These are phyloP conservation scores for Condylostylus longicornis DNA, from an alignment of 1,140 invertebrate species.

Conservation along the genomic window DNA sequence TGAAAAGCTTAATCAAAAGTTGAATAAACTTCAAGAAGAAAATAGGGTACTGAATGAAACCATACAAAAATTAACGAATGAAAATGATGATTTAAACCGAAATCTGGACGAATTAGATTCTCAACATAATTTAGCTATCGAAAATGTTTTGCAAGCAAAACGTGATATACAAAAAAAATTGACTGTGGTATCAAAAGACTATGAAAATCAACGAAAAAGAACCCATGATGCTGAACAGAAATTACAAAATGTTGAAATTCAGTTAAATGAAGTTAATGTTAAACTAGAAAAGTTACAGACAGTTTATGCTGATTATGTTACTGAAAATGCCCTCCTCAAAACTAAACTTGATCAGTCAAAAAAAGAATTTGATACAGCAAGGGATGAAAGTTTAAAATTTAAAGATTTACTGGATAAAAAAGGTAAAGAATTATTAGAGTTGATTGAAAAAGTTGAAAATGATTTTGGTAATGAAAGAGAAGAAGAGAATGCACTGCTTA, in stretches of 20 bases:
- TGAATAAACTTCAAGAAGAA: slow-evolving; percentile 10
- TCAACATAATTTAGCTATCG: slow-evolving; percentile 53
- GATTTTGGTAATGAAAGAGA: too few species aligned
- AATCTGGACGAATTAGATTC: slow-evolving; percentile 56
- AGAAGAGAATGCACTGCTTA: too few species aligned
- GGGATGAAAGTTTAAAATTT: too few species aligned
- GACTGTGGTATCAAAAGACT: slow-evolving; percentile 5
- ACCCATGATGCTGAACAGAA: slow-evolving; percentile 18
- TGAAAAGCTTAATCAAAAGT: slow-evolving; percentile 10
- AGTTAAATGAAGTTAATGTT: not conserved
- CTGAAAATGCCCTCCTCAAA: too few species aligned
- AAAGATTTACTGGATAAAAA: not conserved
- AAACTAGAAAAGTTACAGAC: too few species aligned
- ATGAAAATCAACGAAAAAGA: slow-evolving; percentile 12
- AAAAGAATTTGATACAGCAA: too few species aligned
- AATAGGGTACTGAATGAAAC: slow-evolving; percentile 32
- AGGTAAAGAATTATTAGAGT: slow-evolving; percentile 5
- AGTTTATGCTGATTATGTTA: too few species aligned
- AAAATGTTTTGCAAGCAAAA: slow-evolving; percentile 44
- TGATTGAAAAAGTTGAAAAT: slow-evolving; percentile 10
- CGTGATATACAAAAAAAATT: slow-evolving; percentile 44
- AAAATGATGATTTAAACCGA: slow-evolving; percentile 38
- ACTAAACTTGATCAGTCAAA: too few species aligned
- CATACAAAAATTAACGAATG: slow-evolving; percentile 31
- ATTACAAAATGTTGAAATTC: not conserved